These are phyloP conservation scores for Ellobius talpinus DNA, from an alignment of 2,113 vertebrate genomes.

Conservation along the genomic window DNA sequence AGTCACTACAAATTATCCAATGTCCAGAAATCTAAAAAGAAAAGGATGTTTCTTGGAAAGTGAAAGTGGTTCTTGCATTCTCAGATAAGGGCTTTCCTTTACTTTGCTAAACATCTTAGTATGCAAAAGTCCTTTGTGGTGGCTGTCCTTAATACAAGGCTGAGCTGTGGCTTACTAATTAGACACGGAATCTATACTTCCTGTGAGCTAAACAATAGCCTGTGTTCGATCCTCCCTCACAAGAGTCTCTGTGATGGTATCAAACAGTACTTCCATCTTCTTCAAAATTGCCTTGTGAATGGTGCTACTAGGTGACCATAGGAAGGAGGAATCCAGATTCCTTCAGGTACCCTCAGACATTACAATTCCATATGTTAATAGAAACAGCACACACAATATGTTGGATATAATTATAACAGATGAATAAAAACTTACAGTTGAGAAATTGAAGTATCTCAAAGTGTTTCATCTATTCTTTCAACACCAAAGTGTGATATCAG, in stretches of 20 bases:
- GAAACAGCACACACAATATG: background rate
- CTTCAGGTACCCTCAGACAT: background rate
- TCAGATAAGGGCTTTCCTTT: constrained; percentile 23
- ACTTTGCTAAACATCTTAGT: background rate
- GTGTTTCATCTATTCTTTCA: constrained; percentile 31
- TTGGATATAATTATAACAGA: background rate
- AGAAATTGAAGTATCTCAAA: background rate
- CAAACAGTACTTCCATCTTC: background rate
- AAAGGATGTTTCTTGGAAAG: constrained; percentile 47
- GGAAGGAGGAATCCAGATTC: background rate
- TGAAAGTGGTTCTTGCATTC: constrained; percentile 43
- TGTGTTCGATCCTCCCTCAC: background rate
- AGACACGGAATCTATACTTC: background rate
- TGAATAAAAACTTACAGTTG: background rate
- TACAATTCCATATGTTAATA: background rate
- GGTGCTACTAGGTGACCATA: background rate
- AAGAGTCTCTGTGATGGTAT: background rate
- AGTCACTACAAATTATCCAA: background rate
- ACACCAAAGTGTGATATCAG: background rate
- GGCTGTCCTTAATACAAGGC: background rate
- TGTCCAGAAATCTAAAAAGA: constrained; percentile 37
- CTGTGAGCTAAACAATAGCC: background rate
- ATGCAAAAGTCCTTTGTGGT: background rate
- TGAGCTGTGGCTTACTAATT: background rate
- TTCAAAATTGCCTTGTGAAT: background rate